Evolutionary conservation across 2,888 invertebrate genomes (phyloP).

Genomic region (Zeuzera pyrina): DNA sequence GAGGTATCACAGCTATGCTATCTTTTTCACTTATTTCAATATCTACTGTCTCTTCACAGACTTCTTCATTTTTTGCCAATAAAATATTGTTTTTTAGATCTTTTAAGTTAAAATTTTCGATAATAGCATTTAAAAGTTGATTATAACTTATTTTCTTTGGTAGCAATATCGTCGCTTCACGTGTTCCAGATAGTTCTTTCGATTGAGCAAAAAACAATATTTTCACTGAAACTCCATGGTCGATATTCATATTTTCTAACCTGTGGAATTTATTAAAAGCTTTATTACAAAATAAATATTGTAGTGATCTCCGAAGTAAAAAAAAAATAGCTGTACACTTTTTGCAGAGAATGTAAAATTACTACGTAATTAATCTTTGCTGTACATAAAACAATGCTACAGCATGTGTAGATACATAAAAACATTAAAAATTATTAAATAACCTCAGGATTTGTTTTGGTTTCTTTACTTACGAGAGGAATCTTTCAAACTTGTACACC

Average conservation of each 20-base stretch:
- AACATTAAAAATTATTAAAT: too few relatives aligned
- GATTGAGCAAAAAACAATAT: constrained; percentile 93
- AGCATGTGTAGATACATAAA: too few relatives aligned
- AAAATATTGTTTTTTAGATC: constrained; percentile 80
- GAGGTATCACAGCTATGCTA: constrained; percentile 93
- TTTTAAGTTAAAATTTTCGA: constrained; percentile 75
- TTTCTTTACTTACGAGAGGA: too few relatives aligned
- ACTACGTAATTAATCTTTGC: too few relatives aligned
- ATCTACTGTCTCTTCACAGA: constrained; percentile 70
- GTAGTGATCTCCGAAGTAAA: too few relatives aligned
- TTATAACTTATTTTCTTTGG: constrained; percentile 66
- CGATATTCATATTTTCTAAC: constrained; percentile 66
- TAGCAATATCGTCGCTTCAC: constrained; percentile 67
- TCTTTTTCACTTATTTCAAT: constrained; percentile 78
- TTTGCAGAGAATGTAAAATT: too few relatives aligned
- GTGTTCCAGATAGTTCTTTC: constrained; percentile 83
- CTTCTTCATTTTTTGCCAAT: constrained; percentile 88
- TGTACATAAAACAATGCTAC: too few relatives aligned
- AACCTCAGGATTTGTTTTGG: too few relatives aligned
- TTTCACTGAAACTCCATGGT: constrained; percentile 70
- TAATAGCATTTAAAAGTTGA: constrained; percentile 75
- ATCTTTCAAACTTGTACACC: too few relatives aligned
- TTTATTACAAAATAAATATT: too few relatives aligned
- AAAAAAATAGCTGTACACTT: too few relatives aligned
- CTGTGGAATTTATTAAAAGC: too few relatives aligned